Evolutionary conservation across 2,797 vertebrate species (phyloP).

Genomic region (Paratrypauchen microcephalus): DNA sequence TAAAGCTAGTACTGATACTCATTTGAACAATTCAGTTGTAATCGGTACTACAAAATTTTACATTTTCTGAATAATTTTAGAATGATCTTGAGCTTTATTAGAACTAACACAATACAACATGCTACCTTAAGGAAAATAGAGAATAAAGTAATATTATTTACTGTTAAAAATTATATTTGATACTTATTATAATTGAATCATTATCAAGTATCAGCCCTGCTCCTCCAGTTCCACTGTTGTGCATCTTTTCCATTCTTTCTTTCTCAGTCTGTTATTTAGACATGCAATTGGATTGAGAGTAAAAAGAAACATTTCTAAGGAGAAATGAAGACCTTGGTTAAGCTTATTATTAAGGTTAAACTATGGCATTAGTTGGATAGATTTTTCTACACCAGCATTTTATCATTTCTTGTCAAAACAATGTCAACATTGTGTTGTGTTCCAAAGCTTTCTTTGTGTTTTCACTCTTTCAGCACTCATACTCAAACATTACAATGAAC

Average conservation of each 20-base stretch:
- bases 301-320: background rate
- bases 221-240: background rate
- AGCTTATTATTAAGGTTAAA: no score
- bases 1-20: no score
- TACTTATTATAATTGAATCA: no score
- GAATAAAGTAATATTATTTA: no score
- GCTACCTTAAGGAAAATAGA: no score
- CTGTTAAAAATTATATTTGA: no score
- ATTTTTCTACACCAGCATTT: background rate
- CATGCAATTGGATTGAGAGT: background rate
- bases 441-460: conserved; percentile 5
- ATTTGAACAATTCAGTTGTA: no score
- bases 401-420: conserved; percentile 2
- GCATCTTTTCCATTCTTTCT: background rate
- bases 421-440: conserved; percentile 8
- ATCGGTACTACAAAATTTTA: background rate
- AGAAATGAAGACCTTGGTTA: background rate
- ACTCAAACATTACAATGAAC: conserved; percentile 17
- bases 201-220: background rate
- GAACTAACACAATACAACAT: no score
- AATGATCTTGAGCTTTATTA: no score
- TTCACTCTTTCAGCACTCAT: conserved; percentile 12
- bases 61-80: no score
- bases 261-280: background rate
- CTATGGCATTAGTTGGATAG: background rate